Percentiles rank a stretch among this genome's conserved stretches.
These are phyloP conservation scores for Ephydatia muelleri DNA, from an alignment of 37 sponge, comb jelly and placozoan genomes.

Conservation along the genomic window DNA sequence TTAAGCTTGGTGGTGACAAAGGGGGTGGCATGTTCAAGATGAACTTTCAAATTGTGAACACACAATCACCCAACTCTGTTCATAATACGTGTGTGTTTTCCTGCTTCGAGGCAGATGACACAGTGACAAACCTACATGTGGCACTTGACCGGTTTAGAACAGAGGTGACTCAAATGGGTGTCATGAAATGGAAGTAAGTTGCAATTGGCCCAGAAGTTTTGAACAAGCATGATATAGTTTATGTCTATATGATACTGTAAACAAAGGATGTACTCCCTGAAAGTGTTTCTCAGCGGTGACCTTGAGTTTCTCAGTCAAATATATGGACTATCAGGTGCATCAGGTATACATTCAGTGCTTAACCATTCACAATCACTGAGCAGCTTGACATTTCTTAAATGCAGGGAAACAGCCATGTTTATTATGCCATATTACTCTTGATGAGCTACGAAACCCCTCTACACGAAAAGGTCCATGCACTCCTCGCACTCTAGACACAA, in stretches of 20 bases:
- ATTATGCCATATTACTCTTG: too few relatives aligned
- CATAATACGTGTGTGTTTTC: slow-evolving; percentile 23
- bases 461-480: too few relatives aligned
- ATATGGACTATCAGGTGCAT: slow-evolving; percentile 45
- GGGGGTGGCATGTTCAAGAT: slow-evolving; percentile 43
- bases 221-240: neutral
- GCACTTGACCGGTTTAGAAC: slow-evolving; percentile 22
- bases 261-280: too few relatives aligned
- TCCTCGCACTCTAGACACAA: too few relatives aligned
- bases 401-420: too few relatives aligned
- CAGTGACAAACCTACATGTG: slow-evolving; percentile 23
- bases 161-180: slow-evolving; percentile 4
- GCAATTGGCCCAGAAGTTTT: too few relatives aligned
- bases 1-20: slow-evolving; percentile 52
- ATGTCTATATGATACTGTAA: neutral
- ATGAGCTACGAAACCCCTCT: too few relatives aligned
- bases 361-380: too few relatives aligned
- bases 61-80: slow-evolving; percentile 24
- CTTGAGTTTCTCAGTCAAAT: slow-evolving; percentile 29
- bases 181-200: slow-evolving; percentile 39
- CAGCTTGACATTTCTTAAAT: too few relatives aligned
- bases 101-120: slow-evolving; percentile 31
- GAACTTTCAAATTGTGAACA: slow-evolving; percentile 37
- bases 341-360: slow-evolving; percentile 18
- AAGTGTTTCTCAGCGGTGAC: slow-evolving; percentile 40